Percentiles rank a stretch among this genome's conserved stretches.
Evolutionary conservation across 2,888 invertebrate genomes (phyloP).

Genomic region (Drosophila emarginata): DNA sequence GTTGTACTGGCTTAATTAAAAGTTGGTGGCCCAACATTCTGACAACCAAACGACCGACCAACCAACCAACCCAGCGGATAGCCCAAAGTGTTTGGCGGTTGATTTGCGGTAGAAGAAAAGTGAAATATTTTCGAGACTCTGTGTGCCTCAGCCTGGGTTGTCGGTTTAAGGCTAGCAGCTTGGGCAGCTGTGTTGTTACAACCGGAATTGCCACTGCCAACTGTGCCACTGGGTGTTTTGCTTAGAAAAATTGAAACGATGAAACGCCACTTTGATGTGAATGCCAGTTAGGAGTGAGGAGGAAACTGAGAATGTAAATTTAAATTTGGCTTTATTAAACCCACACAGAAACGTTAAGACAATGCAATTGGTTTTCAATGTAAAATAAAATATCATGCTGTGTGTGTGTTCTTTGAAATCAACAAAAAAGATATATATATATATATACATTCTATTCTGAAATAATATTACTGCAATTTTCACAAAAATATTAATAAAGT

Average conservation of each 20-base stretch:
- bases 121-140: constrained; percentile 12
- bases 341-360: no score
- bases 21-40: constrained; percentile 17
- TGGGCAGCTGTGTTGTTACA: constrained; percentile 44
- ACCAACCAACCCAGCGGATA: constrained; percentile 26
- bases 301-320: not conserved
- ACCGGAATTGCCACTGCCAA: constrained; percentile 21
- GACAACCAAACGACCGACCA: constrained; percentile 7
- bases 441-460: no score
- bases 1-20: constrained; percentile 10
- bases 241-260: constrained; percentile 20
- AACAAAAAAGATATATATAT: no score
- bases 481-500: no score
- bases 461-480: no score
- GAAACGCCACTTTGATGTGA: constrained; percentile 2
- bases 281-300: not conserved
- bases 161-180: constrained; percentile 4
- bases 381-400: no score
- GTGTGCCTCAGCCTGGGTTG: not conserved
- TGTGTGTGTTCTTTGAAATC: no score
- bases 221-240: constrained; percentile 34
- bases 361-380: no score
- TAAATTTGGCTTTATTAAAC: not conserved
- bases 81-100: constrained; percentile 42
- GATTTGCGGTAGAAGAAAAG: constrained; percentile 43